Percentiles rank a stretch among this genome's conserved stretches.
These are phyloP conservation scores for Lymantria dispar DNA, from an alignment of 2,888 invertebrate genomes.

Conservation along the genomic window DNA sequence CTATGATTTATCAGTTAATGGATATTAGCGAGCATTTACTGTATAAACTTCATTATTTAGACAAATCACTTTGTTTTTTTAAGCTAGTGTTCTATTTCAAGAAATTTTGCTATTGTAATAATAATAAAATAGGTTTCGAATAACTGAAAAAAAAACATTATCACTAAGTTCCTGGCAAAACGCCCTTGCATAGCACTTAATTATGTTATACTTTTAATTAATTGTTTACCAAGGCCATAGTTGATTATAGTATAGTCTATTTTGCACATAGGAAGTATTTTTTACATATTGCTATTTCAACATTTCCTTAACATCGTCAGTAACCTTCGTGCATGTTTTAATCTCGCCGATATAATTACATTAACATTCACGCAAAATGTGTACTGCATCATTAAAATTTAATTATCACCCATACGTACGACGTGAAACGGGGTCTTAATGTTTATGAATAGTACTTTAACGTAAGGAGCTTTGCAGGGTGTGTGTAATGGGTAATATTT, in stretches of 20 bases:
- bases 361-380: slow-evolving; percentile 11
- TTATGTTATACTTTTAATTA: background rate
- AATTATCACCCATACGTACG: background rate
- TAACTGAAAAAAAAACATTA: too few species aligned
- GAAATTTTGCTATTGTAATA: too few species aligned
- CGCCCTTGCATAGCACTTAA: too few species aligned
- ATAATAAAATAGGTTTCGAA: too few species aligned
- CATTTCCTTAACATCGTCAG: slow-evolving; percentile 5
- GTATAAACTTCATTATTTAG: too few species aligned
- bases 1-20: too few species aligned
- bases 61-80: too few species aligned
- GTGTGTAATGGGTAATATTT: slow-evolving; percentile 1
- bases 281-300: background rate
- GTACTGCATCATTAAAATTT: slow-evolving; percentile 8
- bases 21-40: too few species aligned
- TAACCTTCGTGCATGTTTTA: slow-evolving; percentile 15
- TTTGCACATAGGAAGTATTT: background rate
- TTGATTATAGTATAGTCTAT: background rate
- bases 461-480: slow-evolving; percentile 1
- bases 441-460: slow-evolving; percentile 5
- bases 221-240: background rate
- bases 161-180: too few species aligned
- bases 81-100: too few species aligned
- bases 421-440: slow-evolving; percentile 1
- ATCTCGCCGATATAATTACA: slow-evolving; percentile 19